Conservation (phyloP, 2,797 vertebrate species). For the Ataeniobius toweri region DNA sequence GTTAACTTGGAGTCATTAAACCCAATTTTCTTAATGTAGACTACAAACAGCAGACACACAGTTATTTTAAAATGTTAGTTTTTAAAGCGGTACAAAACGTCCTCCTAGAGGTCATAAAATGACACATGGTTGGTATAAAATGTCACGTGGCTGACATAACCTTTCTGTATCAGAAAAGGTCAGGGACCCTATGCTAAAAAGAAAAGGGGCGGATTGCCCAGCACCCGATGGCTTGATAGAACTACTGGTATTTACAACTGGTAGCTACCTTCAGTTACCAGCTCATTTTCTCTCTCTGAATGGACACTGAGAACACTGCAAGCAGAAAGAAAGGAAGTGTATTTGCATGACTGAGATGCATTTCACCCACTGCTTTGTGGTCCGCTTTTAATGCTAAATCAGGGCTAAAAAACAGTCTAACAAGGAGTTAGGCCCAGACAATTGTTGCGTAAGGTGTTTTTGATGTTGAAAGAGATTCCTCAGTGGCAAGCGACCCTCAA, state of each 20-base stretch:
- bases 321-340: constrained; percentile 45
- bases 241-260: constrained; percentile 55
- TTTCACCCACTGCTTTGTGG: constrained; percentile 33
- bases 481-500: constrained; percentile 52
- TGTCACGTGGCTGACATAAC: neutral
- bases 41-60: neutral
- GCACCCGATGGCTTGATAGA: constrained; percentile 14
- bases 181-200: neutral
- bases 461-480: constrained; percentile 69
- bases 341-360: constrained; percentile 67
- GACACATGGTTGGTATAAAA: neutral
- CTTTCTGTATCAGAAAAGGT: neutral
- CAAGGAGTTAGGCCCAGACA: constrained; percentile 51
- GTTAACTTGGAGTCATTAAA: neutral
- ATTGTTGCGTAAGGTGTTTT: constrained; percentile 46
- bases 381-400: constrained; percentile 66
- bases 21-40: neutral
- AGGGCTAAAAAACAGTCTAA: constrained; percentile 48
- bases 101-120: neutral
- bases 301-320: constrained; percentile 46
- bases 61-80: neutral
- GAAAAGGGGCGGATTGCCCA: neutral
- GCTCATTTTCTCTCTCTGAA: constrained; percentile 55
- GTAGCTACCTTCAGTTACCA: constrained; percentile 59
- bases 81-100: neutral